These are phyloP conservation scores for Fragum whitleyi DNA, from an alignment of 2,888 invertebrate genomes.

Conservation along the genomic window DNA sequence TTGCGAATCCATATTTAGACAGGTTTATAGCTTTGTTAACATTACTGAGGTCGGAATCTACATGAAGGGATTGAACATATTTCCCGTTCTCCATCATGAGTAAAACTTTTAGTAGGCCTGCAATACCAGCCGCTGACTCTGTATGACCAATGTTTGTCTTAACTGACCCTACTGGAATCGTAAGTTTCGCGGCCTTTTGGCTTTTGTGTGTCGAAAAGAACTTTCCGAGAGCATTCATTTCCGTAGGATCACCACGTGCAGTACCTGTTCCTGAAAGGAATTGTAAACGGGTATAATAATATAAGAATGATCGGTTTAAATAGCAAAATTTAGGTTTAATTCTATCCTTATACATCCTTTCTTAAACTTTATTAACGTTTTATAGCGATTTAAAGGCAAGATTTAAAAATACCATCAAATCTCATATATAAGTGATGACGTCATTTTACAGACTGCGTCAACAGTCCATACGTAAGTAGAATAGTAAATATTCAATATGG, in stretches of 20 bases:
- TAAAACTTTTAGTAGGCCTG: conserved; percentile 76
- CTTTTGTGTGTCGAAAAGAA: conserved; percentile 34
- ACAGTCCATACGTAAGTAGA: too few relatives aligned
- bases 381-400: too few relatives aligned
- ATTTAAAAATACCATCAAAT: too few relatives aligned
- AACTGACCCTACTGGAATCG: conserved; percentile 72
- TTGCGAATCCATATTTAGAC: conserved; percentile 58
- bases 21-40: conserved; percentile 71
- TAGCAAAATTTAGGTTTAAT: background rate
- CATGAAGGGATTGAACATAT: conserved; percentile 72
- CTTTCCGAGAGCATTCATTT: conserved; percentile 55
- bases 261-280: conserved; percentile 67
- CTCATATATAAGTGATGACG: too few relatives aligned
- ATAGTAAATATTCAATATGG: too few relatives aligned
- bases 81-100: conserved; percentile 74
- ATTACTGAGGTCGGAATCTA: conserved; percentile 51
- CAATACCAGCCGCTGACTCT: conserved; percentile 77
- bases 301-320: background rate
- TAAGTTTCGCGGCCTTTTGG: background rate
- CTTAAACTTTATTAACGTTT: background rate
- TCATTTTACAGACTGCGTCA: too few relatives aligned
- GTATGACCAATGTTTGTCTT: conserved; percentile 79
- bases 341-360: too few relatives aligned
- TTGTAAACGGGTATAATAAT: too few relatives aligned
- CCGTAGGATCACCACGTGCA: conserved; percentile 67